phyloP scores from a whole-genome alignment of 2,113 vertebrate species.

The Chelonoidis abingdonii region DNA sequence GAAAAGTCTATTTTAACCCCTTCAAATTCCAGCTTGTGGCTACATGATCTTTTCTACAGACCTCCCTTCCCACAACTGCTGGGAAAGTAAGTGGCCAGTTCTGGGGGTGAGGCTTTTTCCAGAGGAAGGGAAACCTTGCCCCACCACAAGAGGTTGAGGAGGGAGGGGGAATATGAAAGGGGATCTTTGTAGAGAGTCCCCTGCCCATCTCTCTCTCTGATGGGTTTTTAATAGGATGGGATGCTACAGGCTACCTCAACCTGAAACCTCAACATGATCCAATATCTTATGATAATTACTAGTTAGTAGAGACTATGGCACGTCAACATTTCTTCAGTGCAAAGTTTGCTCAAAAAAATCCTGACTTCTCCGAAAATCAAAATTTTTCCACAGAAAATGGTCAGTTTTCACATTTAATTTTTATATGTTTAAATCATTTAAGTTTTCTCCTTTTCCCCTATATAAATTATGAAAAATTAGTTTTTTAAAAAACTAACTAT shows the following conservation, averaged over 20 bases:
- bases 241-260: too few species aligned
- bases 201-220: background rate
- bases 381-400: too few species aligned
- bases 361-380: background rate
- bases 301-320: background rate
- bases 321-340: background rate
- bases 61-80: too few species aligned
- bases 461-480: background rate
- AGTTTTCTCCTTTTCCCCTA: background rate
- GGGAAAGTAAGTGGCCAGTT: too few species aligned
- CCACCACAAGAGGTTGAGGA: background rate
- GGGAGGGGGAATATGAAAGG: background rate
- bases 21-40: too few species aligned
- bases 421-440: background rate
- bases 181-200: background rate
- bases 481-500: background rate
- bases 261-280: too few species aligned
- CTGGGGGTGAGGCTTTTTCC: too few species aligned
- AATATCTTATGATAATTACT: background rate
- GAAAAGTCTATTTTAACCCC: too few species aligned
- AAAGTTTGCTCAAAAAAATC: background rate
- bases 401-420: background rate
- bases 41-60: too few species aligned
- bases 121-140: too few species aligned
- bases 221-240: background rate